These are phyloP conservation scores for Plemyria rubiginata DNA, from an alignment of 2,888 invertebrate species.

Conservation along the genomic window DNA sequence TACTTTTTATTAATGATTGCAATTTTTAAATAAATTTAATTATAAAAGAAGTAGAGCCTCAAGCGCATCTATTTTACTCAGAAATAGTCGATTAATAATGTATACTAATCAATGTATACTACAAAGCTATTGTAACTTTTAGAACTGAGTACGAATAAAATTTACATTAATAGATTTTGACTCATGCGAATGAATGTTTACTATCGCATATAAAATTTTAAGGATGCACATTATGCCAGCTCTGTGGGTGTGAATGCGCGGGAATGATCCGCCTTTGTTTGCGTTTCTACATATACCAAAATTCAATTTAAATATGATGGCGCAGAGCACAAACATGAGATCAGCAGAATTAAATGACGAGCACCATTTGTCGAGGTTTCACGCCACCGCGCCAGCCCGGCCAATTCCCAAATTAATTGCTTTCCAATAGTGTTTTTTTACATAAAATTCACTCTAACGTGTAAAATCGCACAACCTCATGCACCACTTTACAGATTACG, in stretches of 20 bases:
- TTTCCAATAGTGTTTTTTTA: constrained; percentile 75
- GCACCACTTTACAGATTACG: constrained; percentile 37
- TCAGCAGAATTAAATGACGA: constrained; percentile 81
- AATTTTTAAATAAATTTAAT: no score
- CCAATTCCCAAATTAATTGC: constrained; percentile 77
- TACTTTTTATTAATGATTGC: no score
- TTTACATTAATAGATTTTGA: constrained; percentile 17
- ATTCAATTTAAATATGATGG: constrained; percentile 84
- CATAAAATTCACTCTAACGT: constrained; percentile 53
- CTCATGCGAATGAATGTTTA: constrained; percentile 48
- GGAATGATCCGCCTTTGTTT: constrained; percentile 71
- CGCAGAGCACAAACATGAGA: constrained; percentile 77
- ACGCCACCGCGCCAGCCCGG: constrained; percentile 52
- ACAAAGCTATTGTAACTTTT: no score
- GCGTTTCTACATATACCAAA: constrained; percentile 68
- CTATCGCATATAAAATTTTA: constrained; percentile 55
- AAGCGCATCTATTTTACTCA: no score
- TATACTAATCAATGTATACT: no score
- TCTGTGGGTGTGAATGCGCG: constrained; percentile 51
- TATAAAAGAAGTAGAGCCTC: no score
- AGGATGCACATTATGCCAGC: constrained; percentile 59
- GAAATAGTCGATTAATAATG: no score
- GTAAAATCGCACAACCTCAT: constrained; percentile 39
- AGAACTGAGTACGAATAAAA: neutral
- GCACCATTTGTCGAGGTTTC: constrained; percentile 73